These are phyloP conservation scores for Crotalus horridus DNA, from an alignment of 2,113 vertebrate species.

Conservation along the genomic window DNA sequence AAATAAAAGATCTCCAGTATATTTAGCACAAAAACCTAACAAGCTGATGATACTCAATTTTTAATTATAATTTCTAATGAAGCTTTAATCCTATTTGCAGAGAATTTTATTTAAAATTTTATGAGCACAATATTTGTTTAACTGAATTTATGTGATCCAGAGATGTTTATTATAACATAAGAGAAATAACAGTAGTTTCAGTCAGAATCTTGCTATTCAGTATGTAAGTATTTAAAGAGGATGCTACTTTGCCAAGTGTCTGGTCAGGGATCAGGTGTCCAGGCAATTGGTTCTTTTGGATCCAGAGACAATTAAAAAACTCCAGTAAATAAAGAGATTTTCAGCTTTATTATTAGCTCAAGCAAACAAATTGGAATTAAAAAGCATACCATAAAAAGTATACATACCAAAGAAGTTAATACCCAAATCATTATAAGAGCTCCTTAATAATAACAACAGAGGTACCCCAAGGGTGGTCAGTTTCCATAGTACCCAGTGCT, in stretches of 20 bases:
- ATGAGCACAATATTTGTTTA: not conserved
- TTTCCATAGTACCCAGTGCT: not conserved
- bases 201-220: not conserved
- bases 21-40: not conserved
- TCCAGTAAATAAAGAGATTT: not conserved
- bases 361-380: not conserved
- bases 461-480: not conserved
- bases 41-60: not conserved
- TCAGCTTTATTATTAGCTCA: not conserved
- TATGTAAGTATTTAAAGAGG: not conserved
- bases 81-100: not conserved
- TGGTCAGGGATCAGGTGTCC: not conserved
- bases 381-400: not conserved
- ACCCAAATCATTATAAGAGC: not conserved
- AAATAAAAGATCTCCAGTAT: not conserved
- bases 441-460: not conserved
- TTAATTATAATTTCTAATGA: not conserved
- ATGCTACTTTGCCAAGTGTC: not conserved
- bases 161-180: not conserved
- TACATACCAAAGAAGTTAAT: not conserved
- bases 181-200: not conserved
- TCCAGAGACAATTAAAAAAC: not conserved
- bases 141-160: not conserved
- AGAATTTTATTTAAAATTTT: not conserved
- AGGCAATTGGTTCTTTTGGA: not conserved